Evolutionary conservation across 2,113 vertebrate species (phyloP).

Genomic region (Prionailurus viverrinus): DNA sequence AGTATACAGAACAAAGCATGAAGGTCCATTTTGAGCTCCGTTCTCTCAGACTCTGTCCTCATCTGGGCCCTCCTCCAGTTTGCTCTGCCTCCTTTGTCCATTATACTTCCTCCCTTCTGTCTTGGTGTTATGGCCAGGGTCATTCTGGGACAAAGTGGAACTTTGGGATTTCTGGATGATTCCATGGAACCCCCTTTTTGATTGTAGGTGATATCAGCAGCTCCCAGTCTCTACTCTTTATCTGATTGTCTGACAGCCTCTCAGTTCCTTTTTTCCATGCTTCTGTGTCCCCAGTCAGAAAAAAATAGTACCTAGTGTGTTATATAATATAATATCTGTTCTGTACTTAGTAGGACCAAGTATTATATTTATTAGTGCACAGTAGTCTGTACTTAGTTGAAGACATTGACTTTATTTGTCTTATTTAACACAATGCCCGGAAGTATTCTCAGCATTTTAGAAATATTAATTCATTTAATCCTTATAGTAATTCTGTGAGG

Average conservation of each 20-base stretch:
- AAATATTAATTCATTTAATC: slow-evolving; percentile 24
- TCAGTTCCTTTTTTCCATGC: neutral
- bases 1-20: neutral
- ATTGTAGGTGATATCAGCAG: neutral
- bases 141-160: neutral
- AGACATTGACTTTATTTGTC: slow-evolving; percentile 14
- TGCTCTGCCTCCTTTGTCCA: neutral
- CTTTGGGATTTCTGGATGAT: neutral
- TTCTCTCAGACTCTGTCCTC: neutral
- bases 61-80: neutral
- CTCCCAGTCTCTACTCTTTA: neutral
- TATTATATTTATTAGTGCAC: neutral
- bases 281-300: neutral
- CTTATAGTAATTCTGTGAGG: neutral
- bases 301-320: neutral
- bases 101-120: neutral
- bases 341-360: neutral
- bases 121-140: neutral
- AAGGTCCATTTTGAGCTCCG: neutral
- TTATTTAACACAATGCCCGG: neutral
- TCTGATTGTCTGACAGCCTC: neutral
- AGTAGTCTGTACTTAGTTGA: neutral
- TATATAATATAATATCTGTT: neutral
- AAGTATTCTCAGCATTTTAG: neutral
- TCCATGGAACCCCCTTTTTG: neutral